phyloP scores from a whole-genome alignment of 2,797 vertebrate species.

The Galagoides demidoff region DNA sequence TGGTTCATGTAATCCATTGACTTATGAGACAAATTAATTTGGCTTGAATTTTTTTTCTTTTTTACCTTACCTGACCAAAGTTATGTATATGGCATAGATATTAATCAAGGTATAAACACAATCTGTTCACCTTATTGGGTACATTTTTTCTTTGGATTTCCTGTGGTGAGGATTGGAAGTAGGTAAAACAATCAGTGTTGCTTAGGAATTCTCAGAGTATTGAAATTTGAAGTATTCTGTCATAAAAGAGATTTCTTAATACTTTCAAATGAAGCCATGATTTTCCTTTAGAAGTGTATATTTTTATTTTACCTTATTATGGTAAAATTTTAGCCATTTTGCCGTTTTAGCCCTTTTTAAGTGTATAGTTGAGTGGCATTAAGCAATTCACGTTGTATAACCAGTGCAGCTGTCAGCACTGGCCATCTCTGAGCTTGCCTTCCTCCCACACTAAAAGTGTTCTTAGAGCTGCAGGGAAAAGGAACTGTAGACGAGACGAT shows the following conservation, averaged over 20 bases:
- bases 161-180: background rate
- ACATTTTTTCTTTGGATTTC: conserved; percentile 15
- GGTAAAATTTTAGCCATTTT: background rate
- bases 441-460: background rate
- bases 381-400: background rate
- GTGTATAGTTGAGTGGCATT: background rate
- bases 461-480: no score
- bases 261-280: background rate
- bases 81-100: conserved; percentile 12
- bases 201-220: background rate
- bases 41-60: conserved; percentile 59
- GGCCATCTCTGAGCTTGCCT: background rate
- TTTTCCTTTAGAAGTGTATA: background rate
- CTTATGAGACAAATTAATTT: conserved; percentile 34
- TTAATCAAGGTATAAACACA: background rate
- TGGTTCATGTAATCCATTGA: conserved; percentile 14
- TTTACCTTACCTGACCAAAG: background rate
- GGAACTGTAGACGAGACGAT: no score
- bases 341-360: background rate
- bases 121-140: background rate
- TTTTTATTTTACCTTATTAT: conserved; percentile 11
- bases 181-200: conserved; percentile 1
- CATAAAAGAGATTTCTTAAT: conserved; percentile 24
- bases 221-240: conserved; percentile 22
- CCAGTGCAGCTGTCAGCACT: background rate